Evolutionary conservation across 1,140 invertebrate genomes (phyloP).

Genomic region (Eciton burchellii): DNA sequence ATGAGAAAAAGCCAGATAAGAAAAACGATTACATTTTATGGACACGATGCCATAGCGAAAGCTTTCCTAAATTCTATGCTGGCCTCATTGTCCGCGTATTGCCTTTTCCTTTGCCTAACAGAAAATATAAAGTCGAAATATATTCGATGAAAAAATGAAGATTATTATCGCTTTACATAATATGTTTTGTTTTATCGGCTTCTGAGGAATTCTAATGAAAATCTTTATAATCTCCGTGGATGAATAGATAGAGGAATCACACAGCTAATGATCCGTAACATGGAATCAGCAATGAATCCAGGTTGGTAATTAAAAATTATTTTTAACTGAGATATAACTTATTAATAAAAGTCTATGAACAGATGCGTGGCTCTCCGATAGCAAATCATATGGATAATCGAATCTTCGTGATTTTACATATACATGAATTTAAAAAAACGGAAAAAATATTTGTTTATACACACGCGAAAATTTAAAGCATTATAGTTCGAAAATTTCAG

Average conservation of each 20-base stretch:
- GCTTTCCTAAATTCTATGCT: conserved; percentile 64
- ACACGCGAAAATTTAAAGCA: too few species aligned
- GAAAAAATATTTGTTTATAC: too few species aligned
- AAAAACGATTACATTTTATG: conserved; percentile 64
- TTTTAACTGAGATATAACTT: neutral
- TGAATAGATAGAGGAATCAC: conserved; percentile 11
- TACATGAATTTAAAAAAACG: neutral
- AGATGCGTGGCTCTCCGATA: neutral
- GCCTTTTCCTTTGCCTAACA: conserved; percentile 40
- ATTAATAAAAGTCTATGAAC: conserved; percentile 21
- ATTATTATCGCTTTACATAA: conserved; percentile 58
- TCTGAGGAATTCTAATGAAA: conserved; percentile 29
- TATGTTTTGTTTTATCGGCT: conserved; percentile 35
- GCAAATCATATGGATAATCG: neutral
- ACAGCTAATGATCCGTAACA: conserved; percentile 8
- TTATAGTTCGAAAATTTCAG: neutral
- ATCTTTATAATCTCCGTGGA: conserved; percentile 27
- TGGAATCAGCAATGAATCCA: neutral
- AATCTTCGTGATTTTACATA: conserved; percentile 14
- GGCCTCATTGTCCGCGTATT: conserved; percentile 61
- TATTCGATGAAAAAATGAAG: neutral
- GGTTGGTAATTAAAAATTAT: neutral
- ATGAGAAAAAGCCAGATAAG: conserved; percentile 52
- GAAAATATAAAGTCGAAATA: too few species aligned
- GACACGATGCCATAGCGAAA: conserved; percentile 44